Evolutionary conservation across 2,888 invertebrate genomes (phyloP), one percentile per base, ranked within the genome.

Genomic region (Volucella bombylans): DNA sequence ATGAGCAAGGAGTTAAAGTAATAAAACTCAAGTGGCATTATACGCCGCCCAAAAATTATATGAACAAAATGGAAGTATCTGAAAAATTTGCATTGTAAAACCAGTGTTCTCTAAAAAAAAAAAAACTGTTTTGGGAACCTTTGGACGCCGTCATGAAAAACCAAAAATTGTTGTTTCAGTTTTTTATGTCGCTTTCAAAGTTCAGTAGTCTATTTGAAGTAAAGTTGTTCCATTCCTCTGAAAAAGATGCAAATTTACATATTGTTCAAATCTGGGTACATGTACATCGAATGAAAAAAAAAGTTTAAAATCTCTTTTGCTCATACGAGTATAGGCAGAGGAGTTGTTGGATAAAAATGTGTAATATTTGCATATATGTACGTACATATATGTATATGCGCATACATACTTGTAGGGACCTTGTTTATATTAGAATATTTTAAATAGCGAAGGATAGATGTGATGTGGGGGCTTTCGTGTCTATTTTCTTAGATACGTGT

Each of bases 241-340:
- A 52, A 57, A 74, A 65, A 65, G 64, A 45, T 31, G 23, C 49
- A 50, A 72, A 78, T 79, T 79, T 79, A 61, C 79, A 79, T 79
- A 79, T 65, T 79, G 71, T 72, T 72, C 57, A 72, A 79, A 79
- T 79, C 72, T 72, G 62, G 31, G 59, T 31, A 31, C 31, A 31
- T 31, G 6, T 31, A 31, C 55, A 23, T 15, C 2, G 49, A 57
- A 67, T 50, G 52, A 15, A 52, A 45, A 57, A 41, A 69, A 57
- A 78, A 71, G 9, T 50, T 69, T 11, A 15, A 59, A 65, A 79
- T 65, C 64, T 72, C 59, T 72, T 50, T 43, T 2, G 12, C 52
- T 39, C 49, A 23, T 43, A 41, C 57, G 41, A 47, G 45, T 52
- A 6, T 31, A 31, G 31, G 31, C 31, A 52, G 54, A 39, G 67